phyloP scores from a whole-genome alignment of 2,888 invertebrate genomes.

The Andrena bucephala region DNA sequence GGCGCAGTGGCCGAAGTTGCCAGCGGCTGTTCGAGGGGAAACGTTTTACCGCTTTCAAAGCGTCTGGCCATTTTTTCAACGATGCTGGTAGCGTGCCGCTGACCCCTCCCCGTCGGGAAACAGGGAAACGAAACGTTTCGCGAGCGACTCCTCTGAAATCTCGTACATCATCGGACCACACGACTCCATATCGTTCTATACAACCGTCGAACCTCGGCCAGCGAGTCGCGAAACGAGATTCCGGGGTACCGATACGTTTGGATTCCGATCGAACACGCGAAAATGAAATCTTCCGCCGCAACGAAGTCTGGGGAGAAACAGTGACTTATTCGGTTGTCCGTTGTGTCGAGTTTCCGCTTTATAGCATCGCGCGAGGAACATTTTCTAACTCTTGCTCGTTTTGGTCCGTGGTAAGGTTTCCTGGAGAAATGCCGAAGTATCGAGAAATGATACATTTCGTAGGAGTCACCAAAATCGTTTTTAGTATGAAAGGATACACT shows the following conservation, averaged over 20 bases:
- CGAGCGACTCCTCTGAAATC: constrained; percentile 6
- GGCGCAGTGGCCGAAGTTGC: constrained; percentile 21
- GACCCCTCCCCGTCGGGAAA: neutral
- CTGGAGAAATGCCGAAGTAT: neutral
- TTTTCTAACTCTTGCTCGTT: constrained; percentile 4
- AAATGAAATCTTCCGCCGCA: constrained; percentile 10
- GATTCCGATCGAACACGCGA: neutral
- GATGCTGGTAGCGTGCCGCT: neutral
- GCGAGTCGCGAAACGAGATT: constrained; percentile 23
- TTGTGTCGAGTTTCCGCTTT: neutral
- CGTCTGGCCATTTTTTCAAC: neutral
- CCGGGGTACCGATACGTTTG: constrained; percentile 3
- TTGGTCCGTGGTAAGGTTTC: neutral
- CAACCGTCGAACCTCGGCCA: constrained; percentile 1
- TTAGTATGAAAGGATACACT: no score
- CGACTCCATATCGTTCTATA: neutral
- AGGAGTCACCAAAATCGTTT: no score
- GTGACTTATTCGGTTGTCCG: constrained; percentile 20
- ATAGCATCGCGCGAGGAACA: neutral
- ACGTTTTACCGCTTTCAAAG: constrained; percentile 27
- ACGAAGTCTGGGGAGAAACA: neutral
- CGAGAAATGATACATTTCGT: neutral
- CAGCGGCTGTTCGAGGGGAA: constrained; percentile 13
- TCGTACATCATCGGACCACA: neutral
- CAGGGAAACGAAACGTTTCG: neutral